Conservation (phyloP, 2,888 invertebrate genomes). For the Caenorhabditis sp. region DNA sequence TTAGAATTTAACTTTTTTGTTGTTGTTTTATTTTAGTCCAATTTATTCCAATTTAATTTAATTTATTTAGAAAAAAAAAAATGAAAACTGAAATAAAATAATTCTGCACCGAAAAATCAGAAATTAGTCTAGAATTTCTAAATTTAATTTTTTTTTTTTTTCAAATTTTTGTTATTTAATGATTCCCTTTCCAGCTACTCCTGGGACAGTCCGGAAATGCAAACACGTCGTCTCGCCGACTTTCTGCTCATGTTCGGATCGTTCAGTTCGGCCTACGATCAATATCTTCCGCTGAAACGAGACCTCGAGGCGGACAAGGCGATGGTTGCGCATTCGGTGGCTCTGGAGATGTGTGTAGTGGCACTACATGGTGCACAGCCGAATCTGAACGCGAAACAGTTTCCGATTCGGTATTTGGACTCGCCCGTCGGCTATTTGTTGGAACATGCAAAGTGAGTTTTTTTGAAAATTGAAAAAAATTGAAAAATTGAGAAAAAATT, state of each 20-base stretch:
- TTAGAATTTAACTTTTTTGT: no score
- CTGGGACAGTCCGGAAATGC: conserved; percentile 89
- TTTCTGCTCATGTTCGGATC: conserved; percentile 92
- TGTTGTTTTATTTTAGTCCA: no score
- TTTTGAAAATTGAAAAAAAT: neutral
- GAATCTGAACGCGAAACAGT: conserved; percentile 88
- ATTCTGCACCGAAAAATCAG: no score
- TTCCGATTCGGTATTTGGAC: conserved; percentile 90
- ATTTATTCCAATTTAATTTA: no score
- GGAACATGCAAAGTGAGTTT: conserved; percentile 46
- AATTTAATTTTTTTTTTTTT: no score
- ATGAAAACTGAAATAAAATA: no score
- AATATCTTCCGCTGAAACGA: conserved; percentile 94
- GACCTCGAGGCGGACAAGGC: conserved; percentile 98
- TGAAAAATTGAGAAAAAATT: neutral
- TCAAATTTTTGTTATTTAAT: no score
- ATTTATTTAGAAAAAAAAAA: no score
- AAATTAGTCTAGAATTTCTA: no score
- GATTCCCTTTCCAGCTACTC: conserved; percentile 84
- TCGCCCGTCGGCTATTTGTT: conserved; percentile 87
- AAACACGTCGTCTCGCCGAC: conserved; percentile 94
- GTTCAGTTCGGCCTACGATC: conserved; percentile 85
- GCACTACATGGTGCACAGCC: conserved; percentile 69
- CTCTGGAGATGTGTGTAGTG: conserved; percentile 86
- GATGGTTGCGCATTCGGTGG: conserved; percentile 94